Evolutionary conservation across 2,113 vertebrate species (phyloP), one percentile per base, ranked within the genome.

Genomic region (Leptodactylus fuscus): DNA sequence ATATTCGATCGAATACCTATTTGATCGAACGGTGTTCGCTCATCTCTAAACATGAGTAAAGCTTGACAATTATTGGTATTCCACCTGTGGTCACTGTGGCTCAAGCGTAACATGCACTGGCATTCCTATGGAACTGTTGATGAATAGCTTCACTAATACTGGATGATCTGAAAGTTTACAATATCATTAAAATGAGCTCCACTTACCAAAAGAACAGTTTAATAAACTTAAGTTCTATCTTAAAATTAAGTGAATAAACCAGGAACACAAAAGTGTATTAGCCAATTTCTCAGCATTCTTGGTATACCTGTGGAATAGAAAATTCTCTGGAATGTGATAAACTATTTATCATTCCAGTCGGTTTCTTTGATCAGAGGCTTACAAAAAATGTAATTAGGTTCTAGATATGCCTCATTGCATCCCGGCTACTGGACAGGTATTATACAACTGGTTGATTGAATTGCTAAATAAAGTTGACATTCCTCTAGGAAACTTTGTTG

Each of bases 371-470:
- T 73, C 46, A 82, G 48, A 82, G n/a, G 48, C 44, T 73, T 82
- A 69, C 38, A 71, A 82, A 55, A 73, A 82, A 53, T 53, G 22
- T 71, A 82, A 71, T 82, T 71, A 82, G 29, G 27, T 73, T 73
- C 81, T 34, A 82, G 67, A 71, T 73, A 82, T 82, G 81, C 65
- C 65, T 82, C 67, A 73, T 73, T 73, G 81, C 81, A 71, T 82
- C 80, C 60, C 80, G 38, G 80, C 80, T 82, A 82, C 62, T 70
- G 80, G 80, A 82, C 80, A 62, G 58, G 79, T 46, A 67, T 81
- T 65, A 62, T 81, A 69, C 27, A 67, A 48, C n/a, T 81, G 46
- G 44, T 44, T 69, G 60, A 81, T 69, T 67, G 80, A 69, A 81
- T 67, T 67, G 41, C 58, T 81, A 81, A 81, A 81, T 55, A 67